Base-by-base conservation (phyloP, 2,113 vertebrate species). In the Lontra canadensis region DNA sequence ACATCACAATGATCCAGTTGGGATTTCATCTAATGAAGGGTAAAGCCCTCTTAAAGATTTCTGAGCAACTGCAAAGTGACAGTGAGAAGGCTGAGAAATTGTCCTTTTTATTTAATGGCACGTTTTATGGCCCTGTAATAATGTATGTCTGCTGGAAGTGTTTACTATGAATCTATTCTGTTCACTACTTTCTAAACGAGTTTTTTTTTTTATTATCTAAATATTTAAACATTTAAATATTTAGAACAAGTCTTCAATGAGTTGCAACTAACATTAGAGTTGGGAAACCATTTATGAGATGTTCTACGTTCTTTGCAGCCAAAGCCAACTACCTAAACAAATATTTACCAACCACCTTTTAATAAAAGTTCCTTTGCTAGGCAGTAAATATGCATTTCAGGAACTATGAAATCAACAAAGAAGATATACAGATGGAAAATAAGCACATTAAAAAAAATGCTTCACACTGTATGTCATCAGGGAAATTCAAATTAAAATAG, bases 21-120 rank as follows among this genome's bases (percentile, higher is more conserved):
- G 76, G 76, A 93, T 93, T 97, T 94, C 63, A 92, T 88, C 31
- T 93, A 71, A 76, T 90, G 69, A 95, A 92, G 26, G 84, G 26
- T 84, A 25, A 96, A 84, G 84, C n/a, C 80, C 69, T 92, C 25
- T 92, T 23, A 94, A 63, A 93, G 90, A 88, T 74, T 87, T 96
- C 65, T 83, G 67, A 96, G 73, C 25, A 34, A 88, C 55, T 65
- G 47, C 49, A 84, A 90, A 94, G 81, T 25, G n/a, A 5, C 49
- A 92, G 26, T 57, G 49, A 89, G 44, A 89, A 63, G 21, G 14
- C 57, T 88, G 44, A 80, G 5, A 59, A 92, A 55, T 1, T 14
- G 15, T 44, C 18, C 1, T 86, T 96, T 91, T 74, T 10, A 26
- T 65, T 94, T 67, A 88, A 74, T 80, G 18, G 4, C 13, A 39